Percentiles rank a stretch among this genome's conserved stretches.
phyloP scores from a whole-genome alignment of 2,888 invertebrate genomes.

The Protonemura montana region DNA sequence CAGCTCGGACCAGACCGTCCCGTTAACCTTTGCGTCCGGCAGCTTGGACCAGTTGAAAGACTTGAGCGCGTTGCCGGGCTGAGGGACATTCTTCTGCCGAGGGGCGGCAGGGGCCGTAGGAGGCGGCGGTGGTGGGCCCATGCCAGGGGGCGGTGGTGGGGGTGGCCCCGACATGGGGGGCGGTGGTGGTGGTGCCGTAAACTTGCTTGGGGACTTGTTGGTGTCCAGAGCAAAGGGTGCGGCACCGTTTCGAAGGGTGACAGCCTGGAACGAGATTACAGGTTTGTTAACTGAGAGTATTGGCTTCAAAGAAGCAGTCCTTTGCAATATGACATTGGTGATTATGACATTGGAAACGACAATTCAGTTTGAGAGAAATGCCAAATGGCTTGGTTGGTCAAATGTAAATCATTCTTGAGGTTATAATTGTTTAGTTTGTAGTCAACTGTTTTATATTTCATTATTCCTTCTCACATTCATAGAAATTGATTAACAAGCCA shows the following conservation, averaged over 20 bases:
- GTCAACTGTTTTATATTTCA: too few species aligned
- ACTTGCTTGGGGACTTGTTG: conserved; percentile 27
- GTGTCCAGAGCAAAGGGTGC: conserved; percentile 29
- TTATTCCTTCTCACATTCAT: too few species aligned
- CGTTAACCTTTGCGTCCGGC: conserved; percentile 84
- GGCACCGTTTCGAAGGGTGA: conserved; percentile 43
- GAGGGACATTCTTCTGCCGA: conserved; percentile 82
- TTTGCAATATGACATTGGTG: too few species aligned
- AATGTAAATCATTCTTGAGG: too few species aligned
- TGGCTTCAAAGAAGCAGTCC: too few species aligned
- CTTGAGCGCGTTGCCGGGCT: conserved; percentile 90
- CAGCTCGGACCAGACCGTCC: conserved; percentile 94
- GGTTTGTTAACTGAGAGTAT: too few species aligned
- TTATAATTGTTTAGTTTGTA: too few species aligned
- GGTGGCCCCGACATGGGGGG: conserved; percentile 59
- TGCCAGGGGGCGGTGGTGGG: conserved; percentile 59
- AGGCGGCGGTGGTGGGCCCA: conserved; percentile 53
- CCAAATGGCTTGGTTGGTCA: too few species aligned
- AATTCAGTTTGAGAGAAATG: too few species aligned
- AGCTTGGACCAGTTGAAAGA: conserved; percentile 98
- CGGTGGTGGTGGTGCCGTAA: conserved; percentile 60
- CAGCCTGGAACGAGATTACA: conserved; percentile 41
- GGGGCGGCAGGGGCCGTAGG: conserved; percentile 50
- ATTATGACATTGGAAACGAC: too few species aligned
- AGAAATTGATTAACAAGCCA: too few species aligned